phyloP scores from a whole-genome alignment of 2,888 invertebrate genomes.

The Macaria liturata region DNA sequence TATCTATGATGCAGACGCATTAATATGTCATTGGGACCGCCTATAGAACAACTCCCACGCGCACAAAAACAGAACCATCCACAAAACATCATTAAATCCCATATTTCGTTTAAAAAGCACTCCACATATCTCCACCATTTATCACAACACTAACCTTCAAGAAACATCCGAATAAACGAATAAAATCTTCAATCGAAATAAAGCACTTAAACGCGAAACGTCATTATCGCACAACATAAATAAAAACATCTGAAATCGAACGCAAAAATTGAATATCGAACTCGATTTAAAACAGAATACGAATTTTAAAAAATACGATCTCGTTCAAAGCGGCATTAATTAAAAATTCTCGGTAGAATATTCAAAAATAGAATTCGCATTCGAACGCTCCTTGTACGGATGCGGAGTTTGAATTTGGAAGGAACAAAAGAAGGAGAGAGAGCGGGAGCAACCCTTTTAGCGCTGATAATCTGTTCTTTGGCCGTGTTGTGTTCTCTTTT shows the following conservation, averaged over 20 bases:
- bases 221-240: slow-evolving; percentile 83
- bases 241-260: slow-evolving; percentile 80
- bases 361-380: slow-evolving; percentile 83
- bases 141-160: slow-evolving; percentile 75
- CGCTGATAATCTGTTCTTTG: slow-evolving; percentile 83
- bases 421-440: slow-evolving; percentile 80
- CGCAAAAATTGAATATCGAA: slow-evolving; percentile 82
- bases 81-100: slow-evolving; percentile 82
- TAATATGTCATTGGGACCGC: slow-evolving; percentile 57
- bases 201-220: slow-evolving; percentile 83
- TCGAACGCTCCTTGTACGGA: slow-evolving; percentile 82
- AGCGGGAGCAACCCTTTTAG: slow-evolving; percentile 83
- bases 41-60: slow-evolving; percentile 57
- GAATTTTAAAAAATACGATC: slow-evolving; percentile 80
- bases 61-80: slow-evolving; percentile 65
- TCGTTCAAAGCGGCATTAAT: slow-evolving; percentile 79
- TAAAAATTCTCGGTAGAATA: slow-evolving; percentile 84
- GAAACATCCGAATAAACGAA: slow-evolving; percentile 75
- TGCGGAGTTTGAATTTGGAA: slow-evolving; percentile 81
- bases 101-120: slow-evolving; percentile 83
- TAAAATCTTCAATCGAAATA: slow-evolving; percentile 80
- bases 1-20: slow-evolving; percentile 58
- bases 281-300: slow-evolving; percentile 81
- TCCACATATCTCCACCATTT: slow-evolving; percentile 81
- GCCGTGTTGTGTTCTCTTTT: slow-evolving; percentile 76